Conservation (phyloP, 2,797 vertebrate genomes). For the Phoxinus dragarum region DNA sequence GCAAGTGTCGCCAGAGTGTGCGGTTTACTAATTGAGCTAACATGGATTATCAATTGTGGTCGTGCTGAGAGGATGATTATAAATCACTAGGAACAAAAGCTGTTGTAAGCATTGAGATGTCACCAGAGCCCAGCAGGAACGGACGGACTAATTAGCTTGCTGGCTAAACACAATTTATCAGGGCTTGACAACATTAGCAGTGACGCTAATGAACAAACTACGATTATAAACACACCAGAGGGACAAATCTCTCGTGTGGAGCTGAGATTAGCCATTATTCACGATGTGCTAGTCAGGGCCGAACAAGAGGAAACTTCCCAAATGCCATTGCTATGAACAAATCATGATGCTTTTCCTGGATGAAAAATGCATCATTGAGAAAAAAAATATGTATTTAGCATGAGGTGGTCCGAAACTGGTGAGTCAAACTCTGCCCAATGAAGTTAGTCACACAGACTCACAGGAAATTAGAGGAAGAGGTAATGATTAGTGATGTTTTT, state of each 20-base stretch:
- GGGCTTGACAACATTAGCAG: constrained; percentile 25
- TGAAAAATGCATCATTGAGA: not conserved
- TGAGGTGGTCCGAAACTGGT: constrained; percentile 2
- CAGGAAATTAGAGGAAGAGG: constrained; percentile 5
- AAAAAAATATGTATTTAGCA: not conserved
- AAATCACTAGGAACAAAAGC: constrained; percentile 38
- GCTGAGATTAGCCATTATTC: constrained; percentile 2
- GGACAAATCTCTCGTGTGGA: not conserved
- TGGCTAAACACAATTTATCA: constrained; percentile 37
- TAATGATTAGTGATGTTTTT: not conserved
- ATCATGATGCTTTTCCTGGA: constrained; percentile 4
- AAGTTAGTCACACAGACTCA: not conserved
- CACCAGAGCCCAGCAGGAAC: constrained; percentile 32
- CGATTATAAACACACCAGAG: constrained; percentile 7
- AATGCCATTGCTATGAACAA: not conserved
- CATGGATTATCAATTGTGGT: not conserved
- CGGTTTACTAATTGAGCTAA: constrained; percentile 12
- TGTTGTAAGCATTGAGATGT: not conserved
- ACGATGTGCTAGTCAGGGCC: not conserved
- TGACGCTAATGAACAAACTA: constrained; percentile 7
- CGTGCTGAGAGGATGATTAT: constrained; percentile 19
- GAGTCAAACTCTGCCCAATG: not conserved
- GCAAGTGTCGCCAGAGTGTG: not conserved
- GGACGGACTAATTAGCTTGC: constrained; percentile 38
- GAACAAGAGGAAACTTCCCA: constrained; percentile 13